These are phyloP conservation scores for Neomicropteryx cornuta DNA, from an alignment of 1,140 invertebrate genomes.

Conservation along the genomic window DNA sequence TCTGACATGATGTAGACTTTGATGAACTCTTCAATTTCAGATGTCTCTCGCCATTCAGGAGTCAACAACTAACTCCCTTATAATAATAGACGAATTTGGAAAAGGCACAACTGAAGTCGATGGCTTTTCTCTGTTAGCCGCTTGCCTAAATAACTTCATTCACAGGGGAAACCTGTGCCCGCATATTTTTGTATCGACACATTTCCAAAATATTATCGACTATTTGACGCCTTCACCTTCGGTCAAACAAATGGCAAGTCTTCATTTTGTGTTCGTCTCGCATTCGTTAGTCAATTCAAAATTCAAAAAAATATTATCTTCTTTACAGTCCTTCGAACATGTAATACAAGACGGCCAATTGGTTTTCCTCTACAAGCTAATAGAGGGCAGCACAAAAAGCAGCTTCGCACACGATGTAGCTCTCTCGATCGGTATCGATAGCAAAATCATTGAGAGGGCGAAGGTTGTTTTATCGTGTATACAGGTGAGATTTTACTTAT, in stretches of 20 bases:
- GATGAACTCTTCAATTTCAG: too few relatives aligned
- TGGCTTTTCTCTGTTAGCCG: conserved; percentile 57
- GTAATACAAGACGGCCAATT: conserved; percentile 40
- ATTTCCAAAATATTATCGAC: conserved; percentile 54
- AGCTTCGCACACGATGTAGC: conserved; percentile 49
- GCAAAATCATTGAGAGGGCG: conserved; percentile 14
- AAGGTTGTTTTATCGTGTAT: conserved; percentile 16
- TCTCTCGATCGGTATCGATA: conserved; percentile 27
- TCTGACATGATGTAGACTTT: too few relatives aligned
- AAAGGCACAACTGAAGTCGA: conserved; percentile 73
- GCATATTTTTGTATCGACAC: conserved; percentile 66
- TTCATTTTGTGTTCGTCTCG: too few relatives aligned
- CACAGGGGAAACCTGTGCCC: conserved; percentile 46
- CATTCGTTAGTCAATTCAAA: too few relatives aligned
- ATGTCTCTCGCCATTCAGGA: conserved; percentile 56
- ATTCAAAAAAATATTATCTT: neutral
- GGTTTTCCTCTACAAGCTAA: conserved; percentile 49
- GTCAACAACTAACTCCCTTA: conserved; percentile 53
- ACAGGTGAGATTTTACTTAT: conserved; percentile 16
- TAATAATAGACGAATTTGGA: conserved; percentile 88
- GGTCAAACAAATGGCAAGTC: conserved; percentile 38
- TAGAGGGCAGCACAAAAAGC: conserved; percentile 34
- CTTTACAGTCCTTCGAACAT: conserved; percentile 44
- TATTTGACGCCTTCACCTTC: conserved; percentile 38
- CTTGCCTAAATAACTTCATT: conserved; percentile 54